Percentiles rank a stretch among this genome's conserved stretches.
These are phyloP conservation scores for Cyprinus carpio DNA, from an alignment of 2,113 vertebrate species.

Conservation along the genomic window DNA sequence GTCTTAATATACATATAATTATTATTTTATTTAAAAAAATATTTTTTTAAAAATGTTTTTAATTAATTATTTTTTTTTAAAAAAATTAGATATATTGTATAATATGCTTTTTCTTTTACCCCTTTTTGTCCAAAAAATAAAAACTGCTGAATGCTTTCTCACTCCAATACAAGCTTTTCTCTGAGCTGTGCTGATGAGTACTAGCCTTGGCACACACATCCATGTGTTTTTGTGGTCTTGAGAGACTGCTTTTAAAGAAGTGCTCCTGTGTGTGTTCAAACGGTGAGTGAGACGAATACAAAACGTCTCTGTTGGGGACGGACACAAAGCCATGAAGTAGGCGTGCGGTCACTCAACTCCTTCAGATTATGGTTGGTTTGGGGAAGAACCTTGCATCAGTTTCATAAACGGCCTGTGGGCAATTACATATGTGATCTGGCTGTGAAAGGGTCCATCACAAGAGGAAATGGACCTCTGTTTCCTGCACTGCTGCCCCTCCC, in stretches of 20 bases:
- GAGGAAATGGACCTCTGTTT: conserved; percentile 53
- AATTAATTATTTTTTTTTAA: no score
- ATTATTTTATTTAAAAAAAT: no score
- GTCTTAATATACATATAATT: no score
- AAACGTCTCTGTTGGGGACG: background rate
- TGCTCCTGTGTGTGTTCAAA: conserved; percentile 3
- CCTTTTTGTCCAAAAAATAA: no score
- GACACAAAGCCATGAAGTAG: background rate
- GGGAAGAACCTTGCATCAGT: background rate
- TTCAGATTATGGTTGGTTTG: background rate
- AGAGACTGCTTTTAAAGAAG: conserved; percentile 34
- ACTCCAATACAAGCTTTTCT: background rate
- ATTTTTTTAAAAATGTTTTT: no score
- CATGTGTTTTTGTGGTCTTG: background rate
- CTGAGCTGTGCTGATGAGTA: background rate
- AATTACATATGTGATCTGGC: conserved; percentile 8
- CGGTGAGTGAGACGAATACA: conserved; percentile 37
- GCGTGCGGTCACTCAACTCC: background rate
- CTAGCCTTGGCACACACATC: conserved; percentile 22
- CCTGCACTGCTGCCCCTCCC: conserved; percentile 45
- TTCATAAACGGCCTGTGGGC: conserved; percentile 28
- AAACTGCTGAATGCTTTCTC: no score
- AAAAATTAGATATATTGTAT: no score
- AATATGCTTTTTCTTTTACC: no score
- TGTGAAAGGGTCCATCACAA: conserved; percentile 41